Evolutionary conservation across 2,797 vertebrate genomes (phyloP).

Genomic region (Gallinago solitaria): DNA sequence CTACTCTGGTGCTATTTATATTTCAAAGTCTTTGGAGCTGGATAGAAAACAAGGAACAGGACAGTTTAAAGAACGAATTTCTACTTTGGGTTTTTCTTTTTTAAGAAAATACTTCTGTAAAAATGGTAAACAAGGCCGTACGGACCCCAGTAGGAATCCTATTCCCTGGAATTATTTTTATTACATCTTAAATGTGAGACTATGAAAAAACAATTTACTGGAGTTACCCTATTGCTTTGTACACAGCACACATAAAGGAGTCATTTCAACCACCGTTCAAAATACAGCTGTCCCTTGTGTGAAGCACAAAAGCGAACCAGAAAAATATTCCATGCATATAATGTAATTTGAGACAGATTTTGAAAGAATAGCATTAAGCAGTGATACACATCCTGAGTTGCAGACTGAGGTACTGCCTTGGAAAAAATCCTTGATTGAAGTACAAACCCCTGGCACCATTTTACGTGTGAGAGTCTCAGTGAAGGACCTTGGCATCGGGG

Average conservation of each 20-base stretch:
- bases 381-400: background rate
- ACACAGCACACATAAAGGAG: background rate
- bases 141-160: fast-evolving
- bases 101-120: background rate
- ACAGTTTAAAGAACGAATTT: background rate
- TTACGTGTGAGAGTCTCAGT: background rate
- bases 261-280: background rate
- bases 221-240: background rate
- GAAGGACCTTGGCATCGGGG: fast-evolving
- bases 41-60: background rate
- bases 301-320: background rate
- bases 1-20: constrained; percentile 10
- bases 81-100: background rate
- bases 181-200: background rate
- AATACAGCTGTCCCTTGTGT: background rate
- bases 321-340: fast-evolving
- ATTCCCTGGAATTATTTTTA: background rate
- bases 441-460: background rate
- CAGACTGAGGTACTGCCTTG: background rate
- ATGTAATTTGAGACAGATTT: background rate
- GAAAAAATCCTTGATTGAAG: background rate
- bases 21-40: background rate
- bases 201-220: background rate
- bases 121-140: background rate
- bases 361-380: background rate